These are phyloP conservation scores for Eurytemora carolleeae DNA, from an alignment of 1,140 invertebrate species.

Conservation along the genomic window DNA sequence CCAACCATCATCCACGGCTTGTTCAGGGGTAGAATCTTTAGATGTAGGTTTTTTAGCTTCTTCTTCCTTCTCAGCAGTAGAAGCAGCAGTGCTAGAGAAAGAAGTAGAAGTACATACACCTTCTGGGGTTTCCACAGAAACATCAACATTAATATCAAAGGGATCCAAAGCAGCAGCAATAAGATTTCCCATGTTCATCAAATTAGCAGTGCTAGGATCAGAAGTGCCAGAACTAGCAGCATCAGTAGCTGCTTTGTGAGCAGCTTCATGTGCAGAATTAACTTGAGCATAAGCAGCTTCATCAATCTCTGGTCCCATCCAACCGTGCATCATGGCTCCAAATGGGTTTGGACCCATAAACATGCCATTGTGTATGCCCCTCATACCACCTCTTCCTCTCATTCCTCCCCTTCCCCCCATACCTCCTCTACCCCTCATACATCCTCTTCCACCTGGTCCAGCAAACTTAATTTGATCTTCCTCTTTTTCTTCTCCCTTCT, in stretches of 20 bases:
- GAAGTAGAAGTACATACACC: background rate
- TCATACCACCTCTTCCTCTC: background rate
- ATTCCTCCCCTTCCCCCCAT: background rate
- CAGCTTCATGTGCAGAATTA: background rate
- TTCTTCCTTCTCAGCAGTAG: no score
- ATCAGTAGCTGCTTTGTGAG: background rate
- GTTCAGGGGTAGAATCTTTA: no score
- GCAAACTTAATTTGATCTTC: background rate
- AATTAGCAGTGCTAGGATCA: constrained; percentile 16
- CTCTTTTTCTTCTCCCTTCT: background rate
- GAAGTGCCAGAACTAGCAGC: background rate
- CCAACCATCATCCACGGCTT: no score
- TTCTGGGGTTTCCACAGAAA: constrained; percentile 21
- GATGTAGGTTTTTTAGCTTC: no score
- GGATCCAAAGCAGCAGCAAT: constrained; percentile 31
- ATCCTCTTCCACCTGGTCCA: background rate
- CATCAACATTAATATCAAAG: constrained; percentile 26
- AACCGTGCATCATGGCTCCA: background rate
- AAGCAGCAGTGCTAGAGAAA: no score
- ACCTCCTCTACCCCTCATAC: no score
- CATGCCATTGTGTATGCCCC: constrained; percentile 7
- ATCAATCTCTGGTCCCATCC: background rate
- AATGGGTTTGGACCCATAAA: constrained; percentile 17
- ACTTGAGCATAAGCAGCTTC: background rate
- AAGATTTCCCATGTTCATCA: constrained; percentile 26